phyloP scores from a whole-genome alignment of 2,113 vertebrate species.

The Pan troglodytes region DNA sequence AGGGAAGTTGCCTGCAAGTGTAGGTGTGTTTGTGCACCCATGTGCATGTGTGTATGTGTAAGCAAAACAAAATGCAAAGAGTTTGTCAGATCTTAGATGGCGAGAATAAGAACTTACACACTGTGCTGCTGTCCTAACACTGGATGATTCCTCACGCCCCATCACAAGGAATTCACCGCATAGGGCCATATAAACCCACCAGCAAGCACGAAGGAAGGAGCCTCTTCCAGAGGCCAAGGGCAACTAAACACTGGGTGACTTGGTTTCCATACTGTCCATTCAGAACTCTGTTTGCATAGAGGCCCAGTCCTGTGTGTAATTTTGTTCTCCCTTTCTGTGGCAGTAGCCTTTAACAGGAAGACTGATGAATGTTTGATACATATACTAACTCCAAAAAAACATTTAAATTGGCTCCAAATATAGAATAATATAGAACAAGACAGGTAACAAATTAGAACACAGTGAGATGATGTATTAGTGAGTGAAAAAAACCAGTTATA shows the following conservation, averaged over 20 bases:
- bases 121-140: not conserved
- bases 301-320: not conserved
- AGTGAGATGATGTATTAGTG: not conserved
- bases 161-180: not conserved
- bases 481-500: not conserved
- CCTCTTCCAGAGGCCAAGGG: not conserved
- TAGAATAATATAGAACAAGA: not conserved
- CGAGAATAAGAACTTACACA: not conserved
- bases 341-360: not conserved
- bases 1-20: not conserved
- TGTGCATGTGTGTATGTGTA: not conserved
- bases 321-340: not conserved
- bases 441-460: not conserved
- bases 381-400: not conserved
- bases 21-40: not conserved
- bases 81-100: not conserved
- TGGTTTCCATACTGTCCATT: not conserved
- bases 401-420: not conserved
- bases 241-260: not conserved
- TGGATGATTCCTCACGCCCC: not conserved
- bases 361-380: not conserved
- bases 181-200: not conserved
- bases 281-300: not conserved
- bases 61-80: not conserved
- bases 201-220: not conserved